Evolutionary conservation across 2,888 invertebrate species (phyloP), one percentile per base, ranked within the genome.

Genomic region (Ochropleura leucogaster): DNA sequence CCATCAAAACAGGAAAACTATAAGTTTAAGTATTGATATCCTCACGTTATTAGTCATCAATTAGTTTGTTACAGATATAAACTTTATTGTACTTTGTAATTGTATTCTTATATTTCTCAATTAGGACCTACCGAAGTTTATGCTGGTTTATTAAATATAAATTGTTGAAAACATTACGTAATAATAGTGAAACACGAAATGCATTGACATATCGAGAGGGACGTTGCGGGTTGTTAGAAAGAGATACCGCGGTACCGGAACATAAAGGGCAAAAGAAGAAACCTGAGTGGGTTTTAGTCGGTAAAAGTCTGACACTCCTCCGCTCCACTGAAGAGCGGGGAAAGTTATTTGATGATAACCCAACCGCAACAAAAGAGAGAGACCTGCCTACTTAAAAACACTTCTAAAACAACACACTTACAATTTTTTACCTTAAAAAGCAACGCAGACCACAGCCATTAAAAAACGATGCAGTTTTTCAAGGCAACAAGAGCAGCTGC

Each of bases 1-100:
- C n/a, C 68, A 69, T 44, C 63, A 79, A 69, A 80, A 82, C 82
- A 82, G 82, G 82, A 80, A 84, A 82, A 71, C 49, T 62, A 30
- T 30, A 49, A 30, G 30, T 30, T 44, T 51, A 55, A 59, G 20
- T 53, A 64, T 64, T 68, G 80, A 55, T 68, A 74, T 68, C 47
- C 9, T 7, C 9, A 16, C n/a, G 30, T 60, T 47, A 57, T 81
- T 74, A 68, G 16, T 59, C 63, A 72, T 18, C n/a, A 67, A 72
- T 63, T 75, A 69, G 53, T 68, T 62, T 42, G 66, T n/a, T 44
- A 46, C 12, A 18, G 64, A 71, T 77, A 68, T 49, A 47, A 69
- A 53, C 3, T 30, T 18, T n/a, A 47, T 47, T 30, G 8, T 9
- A 55, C 12, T 4, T 14, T 51, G 40, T 60, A 59, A 46, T 40